Evolutionary conservation across 2,888 invertebrate species (phyloP).

Genomic region (Invenusta paracnida): DNA sequence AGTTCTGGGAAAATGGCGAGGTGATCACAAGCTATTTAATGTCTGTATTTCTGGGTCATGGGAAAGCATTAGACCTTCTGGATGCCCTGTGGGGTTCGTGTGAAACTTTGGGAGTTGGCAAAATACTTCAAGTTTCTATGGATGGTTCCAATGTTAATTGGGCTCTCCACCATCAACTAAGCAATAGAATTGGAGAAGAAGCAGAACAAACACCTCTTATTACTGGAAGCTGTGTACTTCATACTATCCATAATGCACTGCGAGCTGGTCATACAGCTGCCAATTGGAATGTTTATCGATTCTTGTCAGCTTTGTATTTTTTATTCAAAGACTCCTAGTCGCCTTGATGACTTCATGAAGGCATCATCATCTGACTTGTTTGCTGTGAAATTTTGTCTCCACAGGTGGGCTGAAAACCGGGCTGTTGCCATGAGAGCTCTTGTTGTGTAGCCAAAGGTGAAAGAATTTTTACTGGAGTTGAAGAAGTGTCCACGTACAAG

Average conservation of each 20-base stretch:
- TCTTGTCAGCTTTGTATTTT: constrained; percentile 25
- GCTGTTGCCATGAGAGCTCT: neutral
- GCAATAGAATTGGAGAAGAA: constrained; percentile 17
- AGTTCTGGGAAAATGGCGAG: neutral
- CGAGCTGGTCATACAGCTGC: constrained; percentile 14
- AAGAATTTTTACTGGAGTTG: neutral
- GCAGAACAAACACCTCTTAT: constrained; percentile 3
- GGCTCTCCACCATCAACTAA: neutral
- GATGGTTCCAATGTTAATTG: constrained; percentile 13
- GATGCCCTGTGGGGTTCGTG: neutral
- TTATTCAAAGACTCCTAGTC: neutral
- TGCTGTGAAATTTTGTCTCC: neutral
- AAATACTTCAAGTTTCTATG: constrained; percentile 3
- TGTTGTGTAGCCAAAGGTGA: neutral
- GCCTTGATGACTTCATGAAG: neutral
- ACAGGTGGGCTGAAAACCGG: neutral
- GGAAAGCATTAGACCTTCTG: constrained; percentile 9
- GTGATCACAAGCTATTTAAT: constrained; percentile 7
- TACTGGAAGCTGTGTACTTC: constrained; percentile 16
- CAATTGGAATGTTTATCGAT: constrained; percentile 2
- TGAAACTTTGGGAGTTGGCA: constrained; percentile 10
- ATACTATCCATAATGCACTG: constrained; percentile 26
- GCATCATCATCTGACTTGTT: constrained; percentile 16
- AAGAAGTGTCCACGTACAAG: neutral
- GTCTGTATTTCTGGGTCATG: constrained; percentile 12